These are phyloP conservation scores for Nephotettix cincticeps DNA, from an alignment of 1,140 invertebrate genomes.

Conservation along the genomic window DNA sequence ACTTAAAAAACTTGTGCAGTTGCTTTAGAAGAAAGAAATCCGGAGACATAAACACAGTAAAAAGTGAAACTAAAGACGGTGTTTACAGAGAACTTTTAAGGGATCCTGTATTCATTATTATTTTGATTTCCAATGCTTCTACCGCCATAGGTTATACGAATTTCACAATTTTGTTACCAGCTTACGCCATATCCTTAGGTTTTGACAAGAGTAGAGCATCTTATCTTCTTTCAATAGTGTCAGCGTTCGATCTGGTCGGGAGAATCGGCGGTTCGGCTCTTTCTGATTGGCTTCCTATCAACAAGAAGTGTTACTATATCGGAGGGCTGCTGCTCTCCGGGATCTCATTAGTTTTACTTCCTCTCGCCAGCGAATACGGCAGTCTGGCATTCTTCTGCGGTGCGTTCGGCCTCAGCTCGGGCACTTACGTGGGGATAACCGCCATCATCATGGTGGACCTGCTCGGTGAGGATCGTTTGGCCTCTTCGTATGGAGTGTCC, in stretches of 20 bases:
- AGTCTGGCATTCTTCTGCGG: slow-evolving; percentile 66
- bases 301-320: slow-evolving; percentile 79
- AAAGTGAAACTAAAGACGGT: background rate
- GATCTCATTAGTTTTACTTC: slow-evolving; percentile 65
- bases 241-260: slow-evolving; percentile 73
- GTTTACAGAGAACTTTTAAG: slow-evolving; percentile 53
- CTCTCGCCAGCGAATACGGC: slow-evolving; percentile 55
- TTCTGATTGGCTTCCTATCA: slow-evolving; percentile 68
- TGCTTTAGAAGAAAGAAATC: background rate
- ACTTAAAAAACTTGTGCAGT: slow-evolving; percentile 43
- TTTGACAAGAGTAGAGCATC: slow-evolving; percentile 68
- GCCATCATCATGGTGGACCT: slow-evolving; percentile 84
- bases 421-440: slow-evolving; percentile 82
- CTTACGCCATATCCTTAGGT: slow-evolving; percentile 65
- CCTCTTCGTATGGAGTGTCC: slow-evolving; percentile 81
- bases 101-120: slow-evolving; percentile 77
- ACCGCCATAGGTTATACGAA: slow-evolving; percentile 85
- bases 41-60: background rate
- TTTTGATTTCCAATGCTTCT: slow-evolving; percentile 78
- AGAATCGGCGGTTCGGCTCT: slow-evolving; percentile 78
- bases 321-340: slow-evolving; percentile 74
- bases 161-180: slow-evolving; percentile 75
- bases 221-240: slow-evolving; percentile 74
- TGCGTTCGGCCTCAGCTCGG: slow-evolving; percentile 76
- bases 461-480: slow-evolving; percentile 76